Conservation (phyloP, 1,140 invertebrate species). For the Bacillus rossius region DNA sequence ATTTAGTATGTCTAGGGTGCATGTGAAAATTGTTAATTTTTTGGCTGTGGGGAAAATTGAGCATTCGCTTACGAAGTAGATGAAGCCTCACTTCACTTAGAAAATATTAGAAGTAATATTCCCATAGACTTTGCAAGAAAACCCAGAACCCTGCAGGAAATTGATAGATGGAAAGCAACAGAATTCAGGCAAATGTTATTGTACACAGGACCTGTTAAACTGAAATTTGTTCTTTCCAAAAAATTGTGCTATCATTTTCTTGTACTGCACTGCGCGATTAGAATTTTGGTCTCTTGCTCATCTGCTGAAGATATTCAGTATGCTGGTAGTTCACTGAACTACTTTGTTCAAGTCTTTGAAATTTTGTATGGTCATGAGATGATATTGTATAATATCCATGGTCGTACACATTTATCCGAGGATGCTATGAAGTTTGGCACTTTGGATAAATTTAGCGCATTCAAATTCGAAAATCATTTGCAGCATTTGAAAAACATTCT, state of each 20-base stretch:
- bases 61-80: background rate
- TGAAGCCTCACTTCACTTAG: background rate
- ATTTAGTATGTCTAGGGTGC: no score
- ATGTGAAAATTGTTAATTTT: no score
- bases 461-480: conserved; percentile 37
- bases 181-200: conserved; percentile 39
- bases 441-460: conserved; percentile 32
- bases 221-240: conserved; percentile 21
- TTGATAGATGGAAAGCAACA: conserved; percentile 40
- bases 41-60: no score
- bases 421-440: conserved; percentile 31
- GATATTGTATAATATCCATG: conserved; percentile 39
- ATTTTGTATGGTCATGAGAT: conserved; percentile 30
- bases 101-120: background rate
- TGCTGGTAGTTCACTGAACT: conserved; percentile 27
- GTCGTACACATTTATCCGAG: conserved; percentile 32
- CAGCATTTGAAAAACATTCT: conserved; percentile 30
- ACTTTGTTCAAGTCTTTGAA: conserved; percentile 29
- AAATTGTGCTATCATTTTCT: conserved; percentile 14
- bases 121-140: conserved; percentile 37
- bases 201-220: conserved; percentile 36
- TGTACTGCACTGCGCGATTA: conserved; percentile 27
- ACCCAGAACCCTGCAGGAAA: conserved; percentile 26
- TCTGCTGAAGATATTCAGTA: conserved; percentile 23
- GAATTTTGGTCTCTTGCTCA: conserved; percentile 19